Evolutionary conservation across 2,888 invertebrate species (phyloP), one percentile per base, ranked within the genome.

Genomic region (Epistrophe eligans): DNA sequence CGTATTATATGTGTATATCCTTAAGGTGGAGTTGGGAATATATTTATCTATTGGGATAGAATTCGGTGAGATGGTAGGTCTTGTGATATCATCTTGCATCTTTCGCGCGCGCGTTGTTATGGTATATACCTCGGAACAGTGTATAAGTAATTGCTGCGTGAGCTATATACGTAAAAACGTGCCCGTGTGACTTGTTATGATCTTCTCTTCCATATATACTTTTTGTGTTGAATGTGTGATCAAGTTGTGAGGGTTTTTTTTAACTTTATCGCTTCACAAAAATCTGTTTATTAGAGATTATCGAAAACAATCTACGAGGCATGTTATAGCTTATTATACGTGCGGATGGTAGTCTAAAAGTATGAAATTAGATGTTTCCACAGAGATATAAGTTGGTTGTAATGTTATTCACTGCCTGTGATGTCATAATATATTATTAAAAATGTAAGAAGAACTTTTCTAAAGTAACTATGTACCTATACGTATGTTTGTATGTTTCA

Each of bases 61-160:
- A 58, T 58, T 38, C 43, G 58, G 66, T 64, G 67, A 66, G 81
- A 77, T 62, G 79, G 66, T 60, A 55, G 79, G 79, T 76, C 83
- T 72, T 72, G 35, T 72, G 87, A 87, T 87, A 87, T 83, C 77
- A 83, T 87, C 87, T 87, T 79, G 66, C 74, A 79, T 60, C 72
- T 81, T 15, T 52, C 2, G 38, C 45, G 38, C 24, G 28, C 48
- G 64, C 43, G 70, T 60, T 58, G 40, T 58, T 77, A 40, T 73
- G 24, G n/a, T n/a, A n/a, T n/a, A n/a, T 71, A 58, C 45, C 72
- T 58, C 35, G 62, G 2, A 79, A 66, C 83, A 55, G 28, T 55
- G 74, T 45, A 83, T 87, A 87, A 87, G 79, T 87, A 83, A 87
- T 87, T 79, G 83, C 87, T 87, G 87, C 87, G 87, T 87, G 83